These are phyloP conservation scores for Sibirionetta formosa DNA, from an alignment of 2,797 vertebrate species.

Conservation along the genomic window DNA sequence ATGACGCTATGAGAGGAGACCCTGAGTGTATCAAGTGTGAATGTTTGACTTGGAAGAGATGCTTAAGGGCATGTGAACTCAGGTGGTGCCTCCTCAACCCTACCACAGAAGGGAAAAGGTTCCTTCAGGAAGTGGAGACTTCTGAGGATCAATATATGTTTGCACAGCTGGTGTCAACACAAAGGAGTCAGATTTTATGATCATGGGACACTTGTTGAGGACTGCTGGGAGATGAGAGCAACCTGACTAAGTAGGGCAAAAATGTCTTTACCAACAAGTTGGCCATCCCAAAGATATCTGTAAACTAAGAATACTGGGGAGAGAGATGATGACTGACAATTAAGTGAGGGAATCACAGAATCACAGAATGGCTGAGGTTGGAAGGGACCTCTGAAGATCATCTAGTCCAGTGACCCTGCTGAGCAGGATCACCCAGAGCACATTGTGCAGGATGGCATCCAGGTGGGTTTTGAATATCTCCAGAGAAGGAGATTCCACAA, in stretches of 20 bases:
- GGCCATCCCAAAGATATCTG: not conserved
- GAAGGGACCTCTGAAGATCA: too few relatives aligned
- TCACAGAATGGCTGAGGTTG: too few relatives aligned
- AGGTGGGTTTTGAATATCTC: too few relatives aligned
- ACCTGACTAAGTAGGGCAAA: not conserved
- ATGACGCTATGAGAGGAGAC: not conserved
- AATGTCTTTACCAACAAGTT: not conserved
- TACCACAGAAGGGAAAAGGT: not conserved
- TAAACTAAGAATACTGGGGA: not conserved
- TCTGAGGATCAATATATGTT: not conserved
- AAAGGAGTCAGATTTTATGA: not conserved
- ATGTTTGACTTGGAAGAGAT: not conserved
- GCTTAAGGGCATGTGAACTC: not conserved
- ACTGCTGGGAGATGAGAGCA: not conserved
- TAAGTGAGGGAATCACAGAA: not conserved
- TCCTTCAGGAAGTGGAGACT: not conserved
- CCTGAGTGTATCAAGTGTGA: not conserved
- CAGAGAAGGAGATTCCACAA: too few relatives aligned
- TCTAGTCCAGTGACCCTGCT: too few relatives aligned
- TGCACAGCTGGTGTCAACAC: not conserved
- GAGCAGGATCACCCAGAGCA: too few relatives aligned
- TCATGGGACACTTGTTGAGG: not conserved
- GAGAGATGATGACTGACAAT: not conserved
- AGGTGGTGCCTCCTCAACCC: not conserved
- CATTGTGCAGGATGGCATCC: too few relatives aligned